These are phyloP conservation scores for rat (Rattus norvegicus) DNA, from an alignment of 2,113 vertebrate species.

Conservation along the genomic window DNA sequence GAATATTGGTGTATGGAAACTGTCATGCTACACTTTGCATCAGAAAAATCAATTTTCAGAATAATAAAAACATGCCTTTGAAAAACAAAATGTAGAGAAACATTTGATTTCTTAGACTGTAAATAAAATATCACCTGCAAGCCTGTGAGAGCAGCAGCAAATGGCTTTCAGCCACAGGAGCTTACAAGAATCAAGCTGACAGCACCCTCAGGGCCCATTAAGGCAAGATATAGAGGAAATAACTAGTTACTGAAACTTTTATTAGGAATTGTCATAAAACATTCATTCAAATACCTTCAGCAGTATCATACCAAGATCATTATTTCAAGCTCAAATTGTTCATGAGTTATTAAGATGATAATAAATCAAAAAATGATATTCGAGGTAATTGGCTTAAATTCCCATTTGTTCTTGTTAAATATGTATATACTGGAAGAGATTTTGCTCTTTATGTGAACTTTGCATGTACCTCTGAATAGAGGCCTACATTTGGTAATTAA, in stretches of 20 bases:
- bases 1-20: not conserved
- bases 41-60: slow-evolving; percentile 55
- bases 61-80: slow-evolving; percentile 38
- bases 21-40: not conserved
- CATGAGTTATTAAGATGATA: slow-evolving; percentile 37
- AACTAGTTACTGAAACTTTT: slow-evolving; percentile 32
- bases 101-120: slow-evolving; percentile 31
- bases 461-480: slow-evolving; percentile 12
- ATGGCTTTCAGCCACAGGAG: not conserved
- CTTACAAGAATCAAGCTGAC: slow-evolving; percentile 32
- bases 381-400: slow-evolving; percentile 43
- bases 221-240: not conserved
- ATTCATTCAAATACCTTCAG: slow-evolving; percentile 37
- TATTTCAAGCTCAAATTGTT: slow-evolving; percentile 43
- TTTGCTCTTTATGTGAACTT: not conserved
- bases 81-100: slow-evolving; percentile 29
- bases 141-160: slow-evolving; percentile 10
- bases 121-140: slow-evolving; percentile 46
- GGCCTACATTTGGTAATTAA: not conserved
- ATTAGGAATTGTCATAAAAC: slow-evolving; percentile 48
- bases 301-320: slow-evolving; percentile 51
- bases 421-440: not conserved
- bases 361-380: slow-evolving; percentile 57
- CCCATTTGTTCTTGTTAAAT: slow-evolving; percentile 43
- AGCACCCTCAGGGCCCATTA: not conserved